Evolutionary conservation across 2,888 invertebrate species (phyloP).

Genomic region (Leptarthrus brevirostris): DNA sequence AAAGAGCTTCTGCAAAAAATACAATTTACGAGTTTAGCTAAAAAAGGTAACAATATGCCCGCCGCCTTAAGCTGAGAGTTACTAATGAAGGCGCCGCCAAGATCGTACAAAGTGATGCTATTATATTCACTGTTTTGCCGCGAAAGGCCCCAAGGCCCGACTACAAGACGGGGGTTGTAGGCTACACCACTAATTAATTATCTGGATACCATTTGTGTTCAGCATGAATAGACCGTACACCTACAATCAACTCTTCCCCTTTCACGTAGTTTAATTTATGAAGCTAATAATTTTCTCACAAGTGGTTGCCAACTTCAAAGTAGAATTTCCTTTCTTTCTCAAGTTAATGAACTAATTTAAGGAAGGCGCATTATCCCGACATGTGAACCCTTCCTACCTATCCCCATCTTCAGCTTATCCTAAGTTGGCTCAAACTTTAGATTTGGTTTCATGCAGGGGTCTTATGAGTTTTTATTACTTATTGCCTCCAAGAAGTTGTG

Average conservation of each 20-base stretch:
- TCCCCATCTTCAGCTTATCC: neutral
- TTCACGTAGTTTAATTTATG: constrained; percentile 30
- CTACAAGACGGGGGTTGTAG: constrained; percentile 9
- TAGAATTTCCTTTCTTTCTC: constrained; percentile 34
- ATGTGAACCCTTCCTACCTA: neutral
- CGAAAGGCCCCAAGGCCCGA: neutral
- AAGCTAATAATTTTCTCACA: constrained; percentile 38
- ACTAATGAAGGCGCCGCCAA: constrained; percentile 3
- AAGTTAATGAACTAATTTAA: constrained; percentile 33
- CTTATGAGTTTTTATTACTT: constrained; percentile 24
- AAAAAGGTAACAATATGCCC: constrained; percentile 8
- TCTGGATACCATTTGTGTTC: constrained; percentile 36
- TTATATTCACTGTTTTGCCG: neutral
- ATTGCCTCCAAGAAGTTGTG: neutral
- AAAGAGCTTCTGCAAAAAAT: too few species aligned
- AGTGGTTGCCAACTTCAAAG: constrained; percentile 37
- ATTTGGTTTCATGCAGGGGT: constrained; percentile 1
- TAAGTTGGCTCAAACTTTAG: constrained; percentile 16
- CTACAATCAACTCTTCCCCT: constrained; percentile 9
- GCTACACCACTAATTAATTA: constrained; percentile 30
- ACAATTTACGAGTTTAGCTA: constrained; percentile 16
- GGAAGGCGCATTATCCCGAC: constrained; percentile 7
- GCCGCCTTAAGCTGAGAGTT: neutral
- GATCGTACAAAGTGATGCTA: neutral
- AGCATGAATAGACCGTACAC: constrained; percentile 20